Percentiles rank a stretch among this genome's conserved stretches.
Conservation (phyloP, 2,113 vertebrate species). For the Mustelus asterias region DNA sequence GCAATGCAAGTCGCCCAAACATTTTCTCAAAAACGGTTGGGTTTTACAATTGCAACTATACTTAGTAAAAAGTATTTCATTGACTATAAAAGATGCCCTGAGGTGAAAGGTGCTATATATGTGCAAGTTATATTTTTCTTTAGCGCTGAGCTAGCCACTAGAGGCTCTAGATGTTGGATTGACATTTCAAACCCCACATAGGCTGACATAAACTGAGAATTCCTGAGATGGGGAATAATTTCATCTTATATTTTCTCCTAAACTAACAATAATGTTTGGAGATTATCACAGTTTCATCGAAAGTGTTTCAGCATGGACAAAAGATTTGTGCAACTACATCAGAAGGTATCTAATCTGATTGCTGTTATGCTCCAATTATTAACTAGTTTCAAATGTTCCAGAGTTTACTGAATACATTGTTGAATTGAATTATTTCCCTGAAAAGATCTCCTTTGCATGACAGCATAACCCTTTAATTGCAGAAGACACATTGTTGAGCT, state of each 20-base stretch:
- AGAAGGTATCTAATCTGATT: not conserved
- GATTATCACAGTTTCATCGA: not conserved
- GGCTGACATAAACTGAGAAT: not conserved
- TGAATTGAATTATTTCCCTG: not conserved
- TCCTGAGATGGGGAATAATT: not conserved
- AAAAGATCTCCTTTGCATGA: not conserved
- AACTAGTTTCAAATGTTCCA: not conserved
- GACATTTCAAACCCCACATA: not conserved
- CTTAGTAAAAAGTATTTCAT: not conserved
- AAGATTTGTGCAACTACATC: not conserved
- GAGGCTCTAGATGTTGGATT: not conserved
- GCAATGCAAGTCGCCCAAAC: not conserved
- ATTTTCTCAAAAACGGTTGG: not conserved
- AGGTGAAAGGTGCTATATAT: not conserved
- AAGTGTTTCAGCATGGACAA: not conserved
- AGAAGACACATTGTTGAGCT: not conserved
- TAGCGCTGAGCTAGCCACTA: not conserved
- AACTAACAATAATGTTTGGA: not conserved
- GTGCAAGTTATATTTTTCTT: not conserved
- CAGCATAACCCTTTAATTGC: not conserved
- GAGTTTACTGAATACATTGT: not conserved
- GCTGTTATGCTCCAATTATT: not conserved
- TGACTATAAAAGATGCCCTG: not conserved
- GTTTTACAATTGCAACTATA: not conserved
- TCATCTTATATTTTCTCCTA: not conserved